These are phyloP conservation scores for Mastomys coucha DNA, from an alignment of 2,113 vertebrate species.

Conservation along the genomic window DNA sequence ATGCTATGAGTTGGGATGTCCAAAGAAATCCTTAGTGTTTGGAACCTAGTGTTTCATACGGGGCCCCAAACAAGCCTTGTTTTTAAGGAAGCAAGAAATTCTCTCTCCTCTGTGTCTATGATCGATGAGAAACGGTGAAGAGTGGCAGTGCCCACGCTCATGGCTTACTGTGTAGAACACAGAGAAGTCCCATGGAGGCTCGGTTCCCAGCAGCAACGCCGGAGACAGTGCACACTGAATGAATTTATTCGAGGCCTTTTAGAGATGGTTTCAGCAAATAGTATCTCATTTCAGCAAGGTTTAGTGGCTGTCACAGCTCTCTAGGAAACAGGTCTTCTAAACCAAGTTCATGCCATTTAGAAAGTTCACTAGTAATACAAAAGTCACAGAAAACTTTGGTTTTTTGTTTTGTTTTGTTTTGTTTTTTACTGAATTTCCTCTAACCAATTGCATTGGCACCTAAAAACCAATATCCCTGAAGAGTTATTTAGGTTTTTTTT, in stretches of 20 bases:
- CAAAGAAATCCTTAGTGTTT: neutral
- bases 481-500: neutral
- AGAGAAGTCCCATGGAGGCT: neutral
- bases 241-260: neutral
- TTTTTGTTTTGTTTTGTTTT: too few species aligned
- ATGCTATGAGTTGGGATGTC: neutral
- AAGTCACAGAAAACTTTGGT: neutral
- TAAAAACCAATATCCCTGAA: neutral
- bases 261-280: neutral
- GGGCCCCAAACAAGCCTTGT: neutral
- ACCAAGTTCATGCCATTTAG: neutral
- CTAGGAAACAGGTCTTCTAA: constrained; percentile 27
- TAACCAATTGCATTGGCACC: neutral
- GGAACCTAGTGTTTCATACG: neutral
- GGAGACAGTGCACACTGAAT: neutral
- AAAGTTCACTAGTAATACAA: neutral
- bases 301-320: neutral
- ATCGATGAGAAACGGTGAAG: neutral
- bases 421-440: neutral
- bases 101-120: neutral
- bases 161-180: neutral
- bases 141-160: neutral
- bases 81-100: neutral
- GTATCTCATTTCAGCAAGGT: constrained; percentile 16
- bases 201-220: neutral